These are phyloP conservation scores for Peribatodes rhomboidaria DNA, from an alignment of 2,888 invertebrate species.

Conservation along the genomic window DNA sequence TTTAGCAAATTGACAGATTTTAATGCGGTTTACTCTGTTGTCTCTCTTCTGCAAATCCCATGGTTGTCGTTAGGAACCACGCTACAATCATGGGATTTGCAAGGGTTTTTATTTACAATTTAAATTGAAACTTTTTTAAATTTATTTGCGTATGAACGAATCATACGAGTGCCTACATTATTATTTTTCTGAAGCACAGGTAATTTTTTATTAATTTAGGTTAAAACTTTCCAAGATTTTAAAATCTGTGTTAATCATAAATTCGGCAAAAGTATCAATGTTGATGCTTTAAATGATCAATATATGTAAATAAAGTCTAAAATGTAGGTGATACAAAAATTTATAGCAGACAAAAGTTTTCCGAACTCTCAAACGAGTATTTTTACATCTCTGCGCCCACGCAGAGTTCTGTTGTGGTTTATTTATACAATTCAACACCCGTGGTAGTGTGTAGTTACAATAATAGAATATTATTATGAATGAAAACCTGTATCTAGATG, in stretches of 20 bases:
- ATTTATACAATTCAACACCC: slow-evolving; percentile 26
- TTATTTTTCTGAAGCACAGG: too few relatives aligned
- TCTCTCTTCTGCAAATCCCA: too few relatives aligned
- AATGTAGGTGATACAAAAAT: slow-evolving; percentile 10
- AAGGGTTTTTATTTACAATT: too few relatives aligned
- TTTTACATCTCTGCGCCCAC: slow-evolving; percentile 30
- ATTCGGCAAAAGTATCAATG: not conserved
- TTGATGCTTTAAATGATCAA: not conserved
- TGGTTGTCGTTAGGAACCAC: too few relatives aligned
- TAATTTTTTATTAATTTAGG: too few relatives aligned
- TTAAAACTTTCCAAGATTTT: not conserved
- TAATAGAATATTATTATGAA: slow-evolving; percentile 21
- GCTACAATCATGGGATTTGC: too few relatives aligned
- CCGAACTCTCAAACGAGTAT: slow-evolving; percentile 18
- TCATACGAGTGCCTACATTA: too few relatives aligned
- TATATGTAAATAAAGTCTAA: not conserved
- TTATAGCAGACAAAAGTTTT: slow-evolving; percentile 12
- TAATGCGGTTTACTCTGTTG: too few relatives aligned
- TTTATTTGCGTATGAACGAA: too few relatives aligned
- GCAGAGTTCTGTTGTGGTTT: slow-evolving; percentile 27
- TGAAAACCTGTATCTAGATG: not conserved
- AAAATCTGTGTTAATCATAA: not conserved
- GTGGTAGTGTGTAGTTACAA: slow-evolving; percentile 12
- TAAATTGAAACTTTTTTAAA: too few relatives aligned
- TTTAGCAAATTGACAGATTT: too few relatives aligned